These are phyloP conservation scores for Leptothorax acervorum DNA, from an alignment of 2,888 invertebrate species.

Conservation along the genomic window DNA sequence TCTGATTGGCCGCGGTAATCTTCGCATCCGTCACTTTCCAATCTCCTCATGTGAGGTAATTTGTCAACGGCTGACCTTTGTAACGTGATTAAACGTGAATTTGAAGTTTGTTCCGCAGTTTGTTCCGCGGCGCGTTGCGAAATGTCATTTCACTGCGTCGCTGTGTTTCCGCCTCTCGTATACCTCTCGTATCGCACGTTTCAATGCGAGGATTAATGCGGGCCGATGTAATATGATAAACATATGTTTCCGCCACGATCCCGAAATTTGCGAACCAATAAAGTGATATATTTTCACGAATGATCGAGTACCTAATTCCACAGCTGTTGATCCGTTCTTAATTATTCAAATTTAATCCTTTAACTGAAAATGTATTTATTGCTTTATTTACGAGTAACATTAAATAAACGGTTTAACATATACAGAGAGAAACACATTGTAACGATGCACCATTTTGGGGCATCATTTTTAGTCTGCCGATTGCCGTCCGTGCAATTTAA, in stretches of 20 bases:
- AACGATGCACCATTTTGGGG: no score
- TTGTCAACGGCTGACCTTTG: slow-evolving; percentile 10
- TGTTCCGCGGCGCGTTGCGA: neutral
- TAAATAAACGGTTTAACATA: neutral
- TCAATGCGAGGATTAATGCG: neutral
- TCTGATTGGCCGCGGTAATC: slow-evolving; percentile 8
- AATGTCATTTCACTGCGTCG: neutral
- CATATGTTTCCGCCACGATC: neutral
- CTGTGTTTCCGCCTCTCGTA: neutral
- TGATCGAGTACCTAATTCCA: neutral
- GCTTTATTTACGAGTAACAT: neutral
- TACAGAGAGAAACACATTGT: neutral
- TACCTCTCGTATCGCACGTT: neutral
- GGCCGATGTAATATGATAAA: neutral
- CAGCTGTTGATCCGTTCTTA: neutral
- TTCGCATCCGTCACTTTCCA: slow-evolving; percentile 43
- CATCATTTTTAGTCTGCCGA: no score
- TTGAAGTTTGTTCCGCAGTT: slow-evolving; percentile 13
- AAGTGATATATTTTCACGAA: neutral
- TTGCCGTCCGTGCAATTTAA: no score
- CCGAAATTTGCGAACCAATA: neutral
- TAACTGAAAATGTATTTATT: neutral
- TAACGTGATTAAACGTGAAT: slow-evolving; percentile 22
- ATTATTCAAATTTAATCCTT: neutral
- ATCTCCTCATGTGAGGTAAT: slow-evolving; percentile 6